These are phyloP conservation scores for Gasteruption jaculator DNA, from an alignment of 2,888 invertebrate species.

Conservation along the genomic window DNA sequence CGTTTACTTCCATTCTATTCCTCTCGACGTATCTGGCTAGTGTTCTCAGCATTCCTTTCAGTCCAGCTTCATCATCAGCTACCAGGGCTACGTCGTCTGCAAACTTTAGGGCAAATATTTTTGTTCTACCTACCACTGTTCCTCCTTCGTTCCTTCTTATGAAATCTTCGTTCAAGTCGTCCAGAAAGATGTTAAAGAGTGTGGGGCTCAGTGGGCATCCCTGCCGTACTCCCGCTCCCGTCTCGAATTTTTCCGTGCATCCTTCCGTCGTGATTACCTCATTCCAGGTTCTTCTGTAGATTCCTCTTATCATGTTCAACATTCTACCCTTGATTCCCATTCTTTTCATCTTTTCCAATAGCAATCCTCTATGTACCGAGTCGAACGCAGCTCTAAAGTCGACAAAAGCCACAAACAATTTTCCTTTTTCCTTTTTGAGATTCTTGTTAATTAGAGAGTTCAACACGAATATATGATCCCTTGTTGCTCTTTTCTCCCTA, in stretches of 20 bases:
- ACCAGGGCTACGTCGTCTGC: conserved; percentile 15
- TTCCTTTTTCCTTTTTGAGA: conserved; percentile 6
- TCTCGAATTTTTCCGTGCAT: too few species aligned
- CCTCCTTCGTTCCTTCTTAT: conserved; percentile 13
- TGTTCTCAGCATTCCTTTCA: conserved; percentile 11
- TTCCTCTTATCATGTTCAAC: conserved; percentile 10
- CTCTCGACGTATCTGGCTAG: conserved; percentile 8
- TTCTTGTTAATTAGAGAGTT: conserved; percentile 13
- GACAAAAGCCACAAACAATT: conserved; percentile 12
- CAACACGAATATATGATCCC: too few species aligned
- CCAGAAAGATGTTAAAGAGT: conserved; percentile 20
- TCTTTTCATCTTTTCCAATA: too few species aligned
- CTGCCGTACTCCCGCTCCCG: conserved; percentile 18
- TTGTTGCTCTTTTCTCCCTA: conserved; percentile 15
- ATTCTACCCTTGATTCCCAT: too few species aligned
- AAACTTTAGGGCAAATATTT: conserved; percentile 14
- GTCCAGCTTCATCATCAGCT: too few species aligned
- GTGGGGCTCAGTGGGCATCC: conserved; percentile 21
- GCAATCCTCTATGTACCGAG: too few species aligned
- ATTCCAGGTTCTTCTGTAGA: conserved; percentile 15
- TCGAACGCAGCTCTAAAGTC: too few species aligned
- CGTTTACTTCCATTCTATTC: conserved; percentile 13
- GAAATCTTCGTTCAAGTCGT: conserved; percentile 14
- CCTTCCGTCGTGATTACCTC: conserved; percentile 16
- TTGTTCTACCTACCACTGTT: conserved; percentile 10